Conservation (phyloP, 2,888 invertebrate species). For the Dusona sp. region DNA sequence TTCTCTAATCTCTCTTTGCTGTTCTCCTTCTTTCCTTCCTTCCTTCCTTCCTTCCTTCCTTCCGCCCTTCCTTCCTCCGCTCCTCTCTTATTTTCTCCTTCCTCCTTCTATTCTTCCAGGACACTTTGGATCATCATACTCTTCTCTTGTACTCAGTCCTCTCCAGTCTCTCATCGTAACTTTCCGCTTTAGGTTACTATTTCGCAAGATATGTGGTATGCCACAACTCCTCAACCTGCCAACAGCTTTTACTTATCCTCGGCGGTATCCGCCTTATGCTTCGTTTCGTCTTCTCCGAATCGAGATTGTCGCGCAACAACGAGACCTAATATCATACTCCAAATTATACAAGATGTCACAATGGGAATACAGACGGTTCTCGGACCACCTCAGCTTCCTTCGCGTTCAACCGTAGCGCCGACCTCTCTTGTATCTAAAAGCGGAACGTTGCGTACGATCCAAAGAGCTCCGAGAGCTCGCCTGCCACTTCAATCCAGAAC, state of each 20-base stretch:
- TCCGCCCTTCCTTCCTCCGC: constrained; percentile 47
- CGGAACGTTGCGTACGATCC: constrained; percentile 32
- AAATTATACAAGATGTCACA: constrained; percentile 65
- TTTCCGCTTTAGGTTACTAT: constrained; percentile 39
- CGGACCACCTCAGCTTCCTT: constrained; percentile 31
- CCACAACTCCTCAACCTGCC: constrained; percentile 38
- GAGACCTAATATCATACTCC: constrained; percentile 66
- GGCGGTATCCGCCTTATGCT: constrained; percentile 20
- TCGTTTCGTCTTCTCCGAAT: constrained; percentile 43
- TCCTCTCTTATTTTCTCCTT: constrained; percentile 27
- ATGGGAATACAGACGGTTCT: constrained; percentile 56
- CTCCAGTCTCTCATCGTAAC: constrained; percentile 17
- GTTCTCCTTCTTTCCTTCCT: constrained; percentile 25
- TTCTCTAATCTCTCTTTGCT: constrained; percentile 55
- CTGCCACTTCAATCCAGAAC: background rate
- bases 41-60: constrained; percentile 36
- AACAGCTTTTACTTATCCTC: constrained; percentile 35
- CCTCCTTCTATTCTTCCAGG: constrained; percentile 24
- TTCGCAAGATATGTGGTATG: constrained; percentile 57
- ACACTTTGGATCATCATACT: constrained; percentile 45
- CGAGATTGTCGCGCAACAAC: constrained; percentile 65
- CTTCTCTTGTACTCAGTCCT: constrained; percentile 5
- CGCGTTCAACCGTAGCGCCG: background rate
- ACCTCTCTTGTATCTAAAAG: constrained; percentile 48
- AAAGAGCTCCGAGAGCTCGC: constrained; percentile 31